These are phyloP conservation scores for Acholoe squamosa DNA, from an alignment of 2,888 invertebrate species.

Conservation along the genomic window DNA sequence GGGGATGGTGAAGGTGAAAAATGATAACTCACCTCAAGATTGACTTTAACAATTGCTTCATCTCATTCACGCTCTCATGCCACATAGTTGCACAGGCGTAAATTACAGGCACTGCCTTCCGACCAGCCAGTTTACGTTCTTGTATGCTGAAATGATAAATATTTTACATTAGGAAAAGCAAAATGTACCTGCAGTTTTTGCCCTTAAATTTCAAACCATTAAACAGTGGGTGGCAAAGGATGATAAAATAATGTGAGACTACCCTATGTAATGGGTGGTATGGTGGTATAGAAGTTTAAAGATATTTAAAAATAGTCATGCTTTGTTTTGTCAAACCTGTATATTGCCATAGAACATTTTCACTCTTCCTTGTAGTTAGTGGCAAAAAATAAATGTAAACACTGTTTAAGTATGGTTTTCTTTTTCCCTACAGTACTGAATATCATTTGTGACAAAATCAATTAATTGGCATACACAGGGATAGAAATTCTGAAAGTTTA, in stretches of 20 bases:
- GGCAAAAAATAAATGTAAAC: too few relatives aligned
- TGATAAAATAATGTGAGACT: too few relatives aligned
- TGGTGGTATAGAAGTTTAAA: background rate
- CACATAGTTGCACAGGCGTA: conserved; percentile 83
- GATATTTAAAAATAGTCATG: background rate
- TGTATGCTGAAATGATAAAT: background rate
- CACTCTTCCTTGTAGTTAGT: too few relatives aligned
- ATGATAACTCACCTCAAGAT: conserved; percentile 78
- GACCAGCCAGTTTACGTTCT: conserved; percentile 64
- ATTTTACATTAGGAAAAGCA: too few relatives aligned
- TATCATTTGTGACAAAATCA: too few relatives aligned
- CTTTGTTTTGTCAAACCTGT: background rate
- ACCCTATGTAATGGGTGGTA: background rate
- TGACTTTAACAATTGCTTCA: conserved; percentile 81
- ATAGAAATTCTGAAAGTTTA: too few relatives aligned
- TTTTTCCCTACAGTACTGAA: too few relatives aligned
- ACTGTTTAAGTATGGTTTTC: too few relatives aligned
- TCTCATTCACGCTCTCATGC: conserved; percentile 82
- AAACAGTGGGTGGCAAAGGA: background rate
- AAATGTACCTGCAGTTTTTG: too few relatives aligned
- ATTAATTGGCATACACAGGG: too few relatives aligned
- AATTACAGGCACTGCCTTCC: conserved; percentile 76
- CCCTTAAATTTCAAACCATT: background rate
- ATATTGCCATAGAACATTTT: too few relatives aligned
- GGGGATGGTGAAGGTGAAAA: background rate